phyloP scores from a whole-genome alignment of 2,113 vertebrate genomes.

The Dendrocopos noguchii region DNA sequence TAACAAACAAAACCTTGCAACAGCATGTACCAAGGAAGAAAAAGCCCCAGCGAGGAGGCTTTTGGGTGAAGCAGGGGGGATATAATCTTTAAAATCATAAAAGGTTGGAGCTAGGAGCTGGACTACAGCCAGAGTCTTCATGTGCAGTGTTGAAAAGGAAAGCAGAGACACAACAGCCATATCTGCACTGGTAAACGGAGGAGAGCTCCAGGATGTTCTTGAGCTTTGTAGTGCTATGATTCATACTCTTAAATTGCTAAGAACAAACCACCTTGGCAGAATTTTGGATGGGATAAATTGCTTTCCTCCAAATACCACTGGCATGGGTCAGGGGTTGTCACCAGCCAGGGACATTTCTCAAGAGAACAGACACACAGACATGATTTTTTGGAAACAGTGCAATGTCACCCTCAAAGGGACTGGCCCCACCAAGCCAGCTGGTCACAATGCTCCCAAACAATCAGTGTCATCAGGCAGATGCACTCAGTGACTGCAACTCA shows the following conservation, averaged over 20 bases:
- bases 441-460: not conserved
- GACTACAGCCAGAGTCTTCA: not conserved
- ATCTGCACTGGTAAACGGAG: not conserved
- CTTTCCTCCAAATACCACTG: not conserved
- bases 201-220: not conserved
- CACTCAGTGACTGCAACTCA: not conserved
- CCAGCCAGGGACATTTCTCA: not conserved
- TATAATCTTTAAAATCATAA: not conserved
- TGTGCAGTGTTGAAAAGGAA: not conserved
- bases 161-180: not conserved
- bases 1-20: not conserved
- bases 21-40: not conserved
- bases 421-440: not conserved
- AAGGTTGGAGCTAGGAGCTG: not conserved
- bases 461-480: not conserved
- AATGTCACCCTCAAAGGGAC: not conserved
- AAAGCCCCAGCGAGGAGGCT: not conserved
- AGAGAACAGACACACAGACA: fast-evolving
- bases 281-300: not conserved
- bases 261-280: not conserved
- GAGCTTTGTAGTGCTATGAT: not conserved
- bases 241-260: not conserved
- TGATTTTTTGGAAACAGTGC: not conserved
- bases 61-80: not conserved
- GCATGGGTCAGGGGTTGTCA: not conserved